Evolutionary conservation across 92 coral and sea anemone genomes (phyloP).

Genomic region (Umimayanthus chanpuru): DNA sequence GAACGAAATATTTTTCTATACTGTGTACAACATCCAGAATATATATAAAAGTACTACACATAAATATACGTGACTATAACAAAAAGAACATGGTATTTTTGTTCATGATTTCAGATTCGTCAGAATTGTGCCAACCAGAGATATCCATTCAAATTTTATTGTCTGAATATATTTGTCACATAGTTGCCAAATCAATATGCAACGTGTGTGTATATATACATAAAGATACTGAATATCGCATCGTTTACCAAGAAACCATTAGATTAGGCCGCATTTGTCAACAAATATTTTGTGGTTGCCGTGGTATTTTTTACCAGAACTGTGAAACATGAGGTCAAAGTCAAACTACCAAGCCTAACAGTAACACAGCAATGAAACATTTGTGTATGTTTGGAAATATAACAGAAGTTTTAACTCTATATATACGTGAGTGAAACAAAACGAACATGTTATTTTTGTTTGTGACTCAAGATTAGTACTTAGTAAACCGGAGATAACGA

Average conservation of each 20-base stretch:
- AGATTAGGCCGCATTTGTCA: too few species aligned
- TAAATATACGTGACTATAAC: background rate
- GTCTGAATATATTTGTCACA: too few species aligned
- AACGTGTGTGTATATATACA: too few species aligned
- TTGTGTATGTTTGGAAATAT: background rate
- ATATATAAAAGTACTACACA: background rate
- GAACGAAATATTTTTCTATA: background rate
- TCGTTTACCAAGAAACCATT: too few species aligned
- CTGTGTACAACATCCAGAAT: background rate
- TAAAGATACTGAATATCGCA: too few species aligned
- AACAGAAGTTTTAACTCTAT: background rate
- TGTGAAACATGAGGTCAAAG: background rate
- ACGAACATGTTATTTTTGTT: background rate
- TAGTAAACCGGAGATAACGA: too few species aligned
- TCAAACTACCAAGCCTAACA: background rate
- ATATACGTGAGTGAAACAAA: slow-evolving; percentile 6
- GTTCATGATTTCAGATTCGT: background rate
- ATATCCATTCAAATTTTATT: too few species aligned
- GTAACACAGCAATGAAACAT: background rate
- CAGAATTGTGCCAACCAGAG: too few species aligned
- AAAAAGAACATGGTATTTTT: slow-evolving; percentile 1
- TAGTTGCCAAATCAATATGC: too few species aligned
- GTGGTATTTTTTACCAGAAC: too few species aligned
- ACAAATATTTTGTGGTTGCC: background rate
- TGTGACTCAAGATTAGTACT: background rate